Evolutionary conservation across 1,140 invertebrate genomes (phyloP).

Genomic region (Phymorhynchus buccinoides): DNA sequence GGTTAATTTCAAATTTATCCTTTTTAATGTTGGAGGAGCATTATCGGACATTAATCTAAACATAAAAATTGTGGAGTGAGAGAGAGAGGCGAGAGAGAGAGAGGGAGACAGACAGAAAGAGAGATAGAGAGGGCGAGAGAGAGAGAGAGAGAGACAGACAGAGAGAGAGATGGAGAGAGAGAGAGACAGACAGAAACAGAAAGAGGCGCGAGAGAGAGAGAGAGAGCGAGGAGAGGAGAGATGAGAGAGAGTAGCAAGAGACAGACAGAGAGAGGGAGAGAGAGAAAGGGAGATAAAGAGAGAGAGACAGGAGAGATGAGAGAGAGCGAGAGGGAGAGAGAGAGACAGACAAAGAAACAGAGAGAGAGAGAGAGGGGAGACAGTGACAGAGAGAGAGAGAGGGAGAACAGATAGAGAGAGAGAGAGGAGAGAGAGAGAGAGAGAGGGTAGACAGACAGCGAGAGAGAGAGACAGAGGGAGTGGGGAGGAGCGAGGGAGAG

Average conservation of each 20-base stretch:
- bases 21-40: too few relatives aligned
- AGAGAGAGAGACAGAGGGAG: constrained; percentile 7
- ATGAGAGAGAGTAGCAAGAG: too few relatives aligned
- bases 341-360: not conserved
- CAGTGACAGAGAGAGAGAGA: not conserved
- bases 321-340: not conserved
- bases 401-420: not conserved
- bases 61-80: too few relatives aligned
- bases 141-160: too few relatives aligned
- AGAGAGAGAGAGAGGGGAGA: not conserved
- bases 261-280: not conserved
- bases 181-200: too few relatives aligned
- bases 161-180: too few relatives aligned
- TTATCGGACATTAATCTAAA: too few relatives aligned
- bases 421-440: not conserved
- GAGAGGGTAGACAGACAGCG: not conserved
- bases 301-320: not conserved
- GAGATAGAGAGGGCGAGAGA: too few relatives aligned
- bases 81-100: not conserved
- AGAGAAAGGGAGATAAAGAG: not conserved
- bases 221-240: too few relatives aligned
- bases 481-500: not conserved
- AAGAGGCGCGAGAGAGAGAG: too few relatives aligned
- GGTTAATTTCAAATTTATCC: too few relatives aligned
- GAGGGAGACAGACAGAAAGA: too few relatives aligned